Base-by-base conservation (phyloP, 1,140 invertebrate species). In the Megalopta genalis region DNA sequence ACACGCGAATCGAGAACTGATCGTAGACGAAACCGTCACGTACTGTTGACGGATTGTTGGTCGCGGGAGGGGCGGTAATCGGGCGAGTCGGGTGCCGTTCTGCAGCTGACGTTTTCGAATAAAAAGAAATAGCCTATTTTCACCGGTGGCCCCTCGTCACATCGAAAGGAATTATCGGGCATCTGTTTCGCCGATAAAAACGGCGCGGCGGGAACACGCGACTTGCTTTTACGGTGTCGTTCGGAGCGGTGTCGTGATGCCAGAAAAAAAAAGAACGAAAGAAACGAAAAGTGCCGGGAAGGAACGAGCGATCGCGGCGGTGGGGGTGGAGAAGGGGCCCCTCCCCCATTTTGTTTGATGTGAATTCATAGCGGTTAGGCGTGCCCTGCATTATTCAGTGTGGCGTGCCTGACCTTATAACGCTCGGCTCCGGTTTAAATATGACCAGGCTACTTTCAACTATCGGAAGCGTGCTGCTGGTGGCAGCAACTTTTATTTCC, bases 341-440 rank as follows among this genome's bases (percentile, higher is more conserved):
- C 32, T 32, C 4, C 42, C 57, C 67, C 68, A 80, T 81, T 87
- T 74, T 71, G 77, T 83, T 64, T 88, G 86, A 88, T 86, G 85
- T 72, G 85, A 85, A 88, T 88, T 86, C 87, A 88, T 86, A 84
- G 85, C 68, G 75, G 87, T 86, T 85, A 88, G 80, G 66, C 87
- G 85, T 80, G 85, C 49, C 52, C 71, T 88, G 77, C 85, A 88
- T 88, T 88, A 87, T 88, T 88, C 87, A 81, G 46, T n/a, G 23
- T 57, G 73, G 68, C 57, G 57, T 23, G 63, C 60, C 64, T 75
- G 60, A 80, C 72, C 63, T 69, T 67, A 65, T 70, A 54, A 73
- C 46, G 60, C 46, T 49, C 54, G 46, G 65, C 62, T 64, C 39
- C 72, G 65, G 75, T 83, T 79, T 81, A 79, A 83, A 86, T 83